Base-by-base conservation (phyloP, 1,140 invertebrate genomes). In the Aporrectodea caliginosa region DNA sequence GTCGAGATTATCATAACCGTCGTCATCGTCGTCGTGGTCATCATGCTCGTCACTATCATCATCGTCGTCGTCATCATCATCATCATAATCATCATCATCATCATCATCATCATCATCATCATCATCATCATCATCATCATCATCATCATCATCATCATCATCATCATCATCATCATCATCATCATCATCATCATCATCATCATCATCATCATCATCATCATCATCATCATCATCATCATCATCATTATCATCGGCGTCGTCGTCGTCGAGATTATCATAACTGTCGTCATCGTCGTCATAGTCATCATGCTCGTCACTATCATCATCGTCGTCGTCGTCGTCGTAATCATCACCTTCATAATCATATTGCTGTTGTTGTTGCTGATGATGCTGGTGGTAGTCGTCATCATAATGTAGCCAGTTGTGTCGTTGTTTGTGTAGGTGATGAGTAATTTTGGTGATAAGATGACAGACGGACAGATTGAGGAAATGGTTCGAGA, bases 401-500 rank as follows among this genome's bases (percentile, higher is more conserved):
- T 58, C 6, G 22, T 58, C 6, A 58, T 58, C 6, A 58, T 58
- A 12, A 58, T 22, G 6, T 12, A 6, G 43, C 6, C 22, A 22
- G 22, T 58, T 6, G 22, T 58, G 43, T 58, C 22, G 6, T 6
- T 58, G 43, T 12, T 58, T 6, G 22, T 58, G 6, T 58, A 79
- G 78, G 78, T 79, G 33, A 79, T 79, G 78, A n/a, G 32, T 29
- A 98, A 98, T 91, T 93, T 98, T 84, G 96, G 96, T 76, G 96
- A 98, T 90, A 98, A 98, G 90, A 91, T 98, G 86, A 98, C 96
- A 86, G 96, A 98, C 89, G 96, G 98, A 90, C 96, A 98, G 90
- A 95, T 98, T 82, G 95, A 97, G 88, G 95, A 98, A 90, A 98
- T 98, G 95, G 98, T 98, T 88, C 92, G 95, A 87, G 96, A 98